Conservation (phyloP, 1,140 invertebrate species). For the Cydia splendana region DNA sequence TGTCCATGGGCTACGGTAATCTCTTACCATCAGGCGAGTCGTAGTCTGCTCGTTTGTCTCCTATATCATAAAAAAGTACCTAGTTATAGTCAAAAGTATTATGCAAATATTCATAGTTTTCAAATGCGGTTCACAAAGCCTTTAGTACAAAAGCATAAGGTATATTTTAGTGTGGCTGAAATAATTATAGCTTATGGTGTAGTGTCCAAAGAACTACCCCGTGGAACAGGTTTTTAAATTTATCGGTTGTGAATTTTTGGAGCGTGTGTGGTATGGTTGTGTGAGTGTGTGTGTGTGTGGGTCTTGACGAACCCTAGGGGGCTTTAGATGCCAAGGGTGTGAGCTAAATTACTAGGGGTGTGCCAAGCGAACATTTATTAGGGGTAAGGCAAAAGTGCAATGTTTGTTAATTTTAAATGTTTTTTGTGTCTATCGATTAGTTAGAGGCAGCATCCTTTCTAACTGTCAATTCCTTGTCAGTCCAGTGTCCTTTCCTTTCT, state of each 20-base stretch:
- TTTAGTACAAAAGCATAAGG: constrained; percentile 38
- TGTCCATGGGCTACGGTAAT: no score
- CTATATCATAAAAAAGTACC: no score
- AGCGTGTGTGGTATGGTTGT: constrained; percentile 33
- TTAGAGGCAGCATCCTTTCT: no score
- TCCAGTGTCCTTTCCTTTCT: no score
- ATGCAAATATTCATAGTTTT: neutral
- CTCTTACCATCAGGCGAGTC: no score
- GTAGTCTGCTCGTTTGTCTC: no score
- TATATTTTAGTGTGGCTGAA: neutral
- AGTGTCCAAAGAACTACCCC: constrained; percentile 55
- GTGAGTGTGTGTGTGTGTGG: constrained; percentile 38
- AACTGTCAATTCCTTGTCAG: no score
- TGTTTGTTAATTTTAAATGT: no score
- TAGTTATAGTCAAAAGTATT: neutral
- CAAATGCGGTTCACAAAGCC: neutral
- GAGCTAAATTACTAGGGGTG: constrained; percentile 50
- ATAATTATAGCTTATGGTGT: neutral
- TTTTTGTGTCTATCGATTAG: neutral
- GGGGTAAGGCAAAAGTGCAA: neutral
- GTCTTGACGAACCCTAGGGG: constrained; percentile 62
- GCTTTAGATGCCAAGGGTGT: constrained; percentile 54
- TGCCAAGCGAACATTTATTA: constrained; percentile 7
- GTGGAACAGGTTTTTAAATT: constrained; percentile 70
- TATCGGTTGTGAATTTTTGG: constrained; percentile 63